Percentiles rank a stretch among this genome's conserved stretches.
These are phyloP conservation scores for Ondatra zibethicus DNA, from an alignment of 2,113 vertebrate species.

Conservation along the genomic window DNA sequence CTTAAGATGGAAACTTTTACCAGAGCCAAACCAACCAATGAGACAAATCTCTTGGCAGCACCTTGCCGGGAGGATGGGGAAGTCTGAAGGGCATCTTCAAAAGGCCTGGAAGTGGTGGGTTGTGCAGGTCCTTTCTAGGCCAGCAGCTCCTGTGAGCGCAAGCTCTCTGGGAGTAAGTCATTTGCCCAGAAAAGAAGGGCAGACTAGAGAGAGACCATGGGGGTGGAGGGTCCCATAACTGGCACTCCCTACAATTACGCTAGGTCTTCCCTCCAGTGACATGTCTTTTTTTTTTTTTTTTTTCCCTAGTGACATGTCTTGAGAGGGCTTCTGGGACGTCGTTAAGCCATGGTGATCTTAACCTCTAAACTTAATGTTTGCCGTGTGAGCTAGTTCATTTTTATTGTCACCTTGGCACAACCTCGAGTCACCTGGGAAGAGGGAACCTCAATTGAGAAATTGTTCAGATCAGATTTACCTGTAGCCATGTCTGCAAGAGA, in stretches of 20 bases:
- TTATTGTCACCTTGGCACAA: not conserved
- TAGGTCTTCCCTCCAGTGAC: not conserved
- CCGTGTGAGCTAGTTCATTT: not conserved
- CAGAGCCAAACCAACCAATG: not conserved
- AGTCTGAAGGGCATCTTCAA: not conserved
- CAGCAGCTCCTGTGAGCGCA: not conserved
- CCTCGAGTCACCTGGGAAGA: not conserved
- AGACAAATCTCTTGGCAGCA: not conserved
- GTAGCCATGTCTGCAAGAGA: no score
- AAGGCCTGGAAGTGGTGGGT: not conserved
- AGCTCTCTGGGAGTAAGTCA: not conserved
- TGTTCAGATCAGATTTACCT: not conserved
- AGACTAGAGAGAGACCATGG: not conserved
- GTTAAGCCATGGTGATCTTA: slow-evolving; percentile 9
- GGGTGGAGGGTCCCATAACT: not conserved
- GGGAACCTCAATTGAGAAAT: not conserved
- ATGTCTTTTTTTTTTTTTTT: no score
- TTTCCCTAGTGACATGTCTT: not conserved
- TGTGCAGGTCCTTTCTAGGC: not conserved
- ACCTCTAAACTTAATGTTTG: slow-evolving; percentile 25
- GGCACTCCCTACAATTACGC: not conserved
- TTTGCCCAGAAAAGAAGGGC: not conserved
- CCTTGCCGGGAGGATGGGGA: not conserved
- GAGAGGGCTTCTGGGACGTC: not conserved
- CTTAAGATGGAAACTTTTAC: not conserved